Evolutionary conservation across 2,888 invertebrate species (phyloP).

Genomic region (Synanthedon tipuliformis): DNA sequence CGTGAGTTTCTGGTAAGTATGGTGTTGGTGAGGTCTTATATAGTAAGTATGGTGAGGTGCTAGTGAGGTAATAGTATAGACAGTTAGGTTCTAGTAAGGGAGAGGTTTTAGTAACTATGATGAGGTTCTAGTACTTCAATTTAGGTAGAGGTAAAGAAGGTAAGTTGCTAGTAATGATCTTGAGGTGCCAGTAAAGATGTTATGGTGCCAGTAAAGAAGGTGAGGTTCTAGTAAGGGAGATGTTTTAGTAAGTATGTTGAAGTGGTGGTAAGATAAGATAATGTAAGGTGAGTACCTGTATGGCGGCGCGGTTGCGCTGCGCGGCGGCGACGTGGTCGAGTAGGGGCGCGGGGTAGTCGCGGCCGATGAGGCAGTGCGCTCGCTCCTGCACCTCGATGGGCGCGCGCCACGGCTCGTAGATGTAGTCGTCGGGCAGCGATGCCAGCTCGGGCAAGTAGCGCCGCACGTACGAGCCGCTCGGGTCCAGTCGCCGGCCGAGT

Average conservation of each 20-base stretch:
- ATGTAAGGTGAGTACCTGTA: slow-evolving; percentile 50
- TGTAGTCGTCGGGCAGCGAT: slow-evolving; percentile 70
- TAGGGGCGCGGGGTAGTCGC: slow-evolving; percentile 76
- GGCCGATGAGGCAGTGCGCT: slow-evolving; percentile 74
- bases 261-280: not conserved
- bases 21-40: too few species aligned
- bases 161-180: too few species aligned
- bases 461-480: slow-evolving; percentile 76
- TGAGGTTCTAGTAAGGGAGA: too few species aligned
- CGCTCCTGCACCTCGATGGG: slow-evolving; percentile 73
- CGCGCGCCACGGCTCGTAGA: slow-evolving; percentile 81
- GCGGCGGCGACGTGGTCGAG: slow-evolving; percentile 72
- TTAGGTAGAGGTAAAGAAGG: too few species aligned
- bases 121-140: too few species aligned
- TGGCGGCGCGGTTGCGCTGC: slow-evolving; percentile 61
- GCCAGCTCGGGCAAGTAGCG: slow-evolving; percentile 76
- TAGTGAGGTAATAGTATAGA: too few species aligned
- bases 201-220: too few species aligned
- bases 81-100: too few species aligned
- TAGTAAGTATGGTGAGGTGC: too few species aligned
- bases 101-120: too few species aligned
- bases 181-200: too few species aligned
- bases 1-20: too few species aligned
- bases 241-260: not conserved
- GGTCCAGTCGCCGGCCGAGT: slow-evolving; percentile 76